A percentile compares a stretch with the other conserved stretches of the same genome.
Conservation (phyloP, 2,113 vertebrate species). For the Romanogobio albipinnatus region DNA sequence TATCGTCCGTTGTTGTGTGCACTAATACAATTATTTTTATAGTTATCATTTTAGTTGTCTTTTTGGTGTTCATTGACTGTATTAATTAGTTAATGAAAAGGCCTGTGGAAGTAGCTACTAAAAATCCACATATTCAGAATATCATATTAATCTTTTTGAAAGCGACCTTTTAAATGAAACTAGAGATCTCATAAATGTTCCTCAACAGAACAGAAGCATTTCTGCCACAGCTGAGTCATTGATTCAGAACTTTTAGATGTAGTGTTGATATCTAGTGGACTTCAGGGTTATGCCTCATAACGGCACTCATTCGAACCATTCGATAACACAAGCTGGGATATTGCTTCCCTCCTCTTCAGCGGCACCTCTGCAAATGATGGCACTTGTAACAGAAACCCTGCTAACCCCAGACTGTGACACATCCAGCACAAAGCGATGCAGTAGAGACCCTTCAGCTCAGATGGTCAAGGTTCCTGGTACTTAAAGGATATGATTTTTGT, state of each 20-base stretch:
- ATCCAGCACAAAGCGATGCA: slow-evolving; percentile 2
- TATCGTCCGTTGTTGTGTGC: not conserved
- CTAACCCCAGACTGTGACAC: slow-evolving; percentile 8
- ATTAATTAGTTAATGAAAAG: not conserved
- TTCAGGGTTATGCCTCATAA: not conserved
- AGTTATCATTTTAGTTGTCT: not conserved
- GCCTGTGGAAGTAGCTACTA: not conserved
- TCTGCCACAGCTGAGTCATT: not conserved
- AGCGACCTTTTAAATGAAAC: not conserved
- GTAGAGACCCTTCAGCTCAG: slow-evolving; percentile 4
- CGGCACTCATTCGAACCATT: not conserved
- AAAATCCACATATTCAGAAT: not conserved
- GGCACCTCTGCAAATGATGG: slow-evolving; percentile 16
- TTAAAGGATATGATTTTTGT: slow-evolving; percentile 17
- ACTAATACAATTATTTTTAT: not conserved
- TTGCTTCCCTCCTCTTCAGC: slow-evolving; percentile 3
- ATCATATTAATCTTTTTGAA: not conserved
- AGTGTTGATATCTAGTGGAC: slow-evolving; percentile 21
- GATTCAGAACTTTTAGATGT: slow-evolving; percentile 17
- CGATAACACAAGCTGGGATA: not conserved
- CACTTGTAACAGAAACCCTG: slow-evolving; percentile 21
- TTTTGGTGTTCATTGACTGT: not conserved
- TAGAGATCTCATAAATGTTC: not conserved
- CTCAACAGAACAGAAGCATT: not conserved
- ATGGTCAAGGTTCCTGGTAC: slow-evolving; percentile 29